Conservation (phyloP, 1,140 invertebrate genomes). For the Watersipora subatra region DNA sequence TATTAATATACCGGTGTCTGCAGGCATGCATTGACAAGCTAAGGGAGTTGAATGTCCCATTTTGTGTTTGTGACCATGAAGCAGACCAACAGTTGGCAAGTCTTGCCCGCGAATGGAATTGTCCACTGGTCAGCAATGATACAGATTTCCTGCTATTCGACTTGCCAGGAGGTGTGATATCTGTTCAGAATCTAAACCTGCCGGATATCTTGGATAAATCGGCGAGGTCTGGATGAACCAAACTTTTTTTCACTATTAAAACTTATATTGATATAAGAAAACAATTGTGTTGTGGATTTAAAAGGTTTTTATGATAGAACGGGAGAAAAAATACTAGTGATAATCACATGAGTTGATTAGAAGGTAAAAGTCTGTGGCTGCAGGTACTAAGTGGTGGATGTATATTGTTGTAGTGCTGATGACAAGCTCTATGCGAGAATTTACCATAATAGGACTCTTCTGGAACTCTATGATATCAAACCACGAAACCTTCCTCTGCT, state of each 20-base stretch:
- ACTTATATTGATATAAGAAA: not conserved
- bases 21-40: conserved; percentile 57
- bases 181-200: conserved; percentile 52
- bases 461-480: too few species aligned
- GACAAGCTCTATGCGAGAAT: too few species aligned
- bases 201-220: conserved; percentile 10
- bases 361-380: too few species aligned
- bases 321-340: too few species aligned
- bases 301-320: too few species aligned
- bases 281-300: not conserved
- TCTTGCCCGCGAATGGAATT: conserved; percentile 57
- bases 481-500: too few species aligned
- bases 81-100: conserved; percentile 70
- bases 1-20: not conserved
- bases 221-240: conserved; percentile 5
- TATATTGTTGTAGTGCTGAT: too few species aligned
- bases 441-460: too few species aligned
- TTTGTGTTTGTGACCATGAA: conserved; percentile 63
- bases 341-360: too few species aligned
- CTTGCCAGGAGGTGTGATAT: conserved; percentile 55
- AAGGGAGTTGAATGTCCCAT: conserved; percentile 49
- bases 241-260: not conserved
- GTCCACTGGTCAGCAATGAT: conserved; percentile 73
- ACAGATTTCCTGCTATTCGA: conserved; percentile 82
- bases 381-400: too few species aligned